A percentile compares a stretch with the other conserved stretches of the same genome.
phyloP scores from a whole-genome alignment of 2,888 invertebrate species.

The Euproctis similis region DNA sequence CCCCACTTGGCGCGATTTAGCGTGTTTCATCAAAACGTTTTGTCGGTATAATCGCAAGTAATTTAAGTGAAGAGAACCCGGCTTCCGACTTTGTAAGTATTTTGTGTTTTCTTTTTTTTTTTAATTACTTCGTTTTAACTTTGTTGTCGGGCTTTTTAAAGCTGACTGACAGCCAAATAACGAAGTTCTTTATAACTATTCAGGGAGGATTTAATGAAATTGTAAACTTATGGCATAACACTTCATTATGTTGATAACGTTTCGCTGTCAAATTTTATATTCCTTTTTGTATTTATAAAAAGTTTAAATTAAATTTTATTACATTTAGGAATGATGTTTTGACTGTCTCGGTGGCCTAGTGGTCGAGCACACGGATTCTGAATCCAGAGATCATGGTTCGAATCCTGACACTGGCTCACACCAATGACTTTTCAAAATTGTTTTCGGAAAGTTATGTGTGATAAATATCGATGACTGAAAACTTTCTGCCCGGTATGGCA shows the following conservation, averaged over 20 bases:
- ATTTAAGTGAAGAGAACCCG: constrained; percentile 74
- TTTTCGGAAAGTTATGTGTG: no score
- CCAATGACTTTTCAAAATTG: no score
- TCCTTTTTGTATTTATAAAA: no score
- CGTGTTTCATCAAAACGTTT: constrained; percentile 75
- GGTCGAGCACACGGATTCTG: no score
- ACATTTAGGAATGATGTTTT: no score
- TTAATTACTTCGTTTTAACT: constrained; percentile 76
- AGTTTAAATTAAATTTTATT: no score
- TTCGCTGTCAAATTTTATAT: no score
- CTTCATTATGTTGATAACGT: constrained; percentile 42
- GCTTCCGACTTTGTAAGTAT: constrained; percentile 75
- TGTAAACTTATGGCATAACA: constrained; percentile 50
- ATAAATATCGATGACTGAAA: no score
- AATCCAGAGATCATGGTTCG: no score
- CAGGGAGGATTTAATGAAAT: constrained; percentile 66
- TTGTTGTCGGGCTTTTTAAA: constrained; percentile 71
- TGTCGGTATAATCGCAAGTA: constrained; percentile 75
- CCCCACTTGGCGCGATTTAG: constrained; percentile 70
- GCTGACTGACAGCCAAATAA: constrained; percentile 75
- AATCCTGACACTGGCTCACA: no score
- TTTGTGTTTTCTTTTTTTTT: constrained; percentile 76
- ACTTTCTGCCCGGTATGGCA: no score
- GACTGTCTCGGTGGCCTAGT: no score
- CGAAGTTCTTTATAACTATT: constrained; percentile 72